phyloP scores from a whole-genome alignment of 2,113 vertebrate species.

The Excalfactoria chinensis region DNA sequence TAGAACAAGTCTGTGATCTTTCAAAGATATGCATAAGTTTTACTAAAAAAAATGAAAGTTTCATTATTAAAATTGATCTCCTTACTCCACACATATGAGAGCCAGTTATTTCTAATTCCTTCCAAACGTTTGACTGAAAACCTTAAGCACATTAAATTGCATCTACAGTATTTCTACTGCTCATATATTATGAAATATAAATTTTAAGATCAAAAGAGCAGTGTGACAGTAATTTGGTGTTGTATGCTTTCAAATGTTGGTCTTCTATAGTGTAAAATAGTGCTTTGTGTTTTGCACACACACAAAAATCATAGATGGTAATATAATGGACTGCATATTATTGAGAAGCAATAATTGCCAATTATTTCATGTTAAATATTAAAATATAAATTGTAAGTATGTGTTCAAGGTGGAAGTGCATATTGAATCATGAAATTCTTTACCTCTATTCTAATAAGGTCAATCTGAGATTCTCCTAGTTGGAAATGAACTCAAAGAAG shows the following conservation, averaged over 20 bases:
- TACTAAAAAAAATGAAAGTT: neutral
- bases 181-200: conserved; percentile 36
- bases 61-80: neutral
- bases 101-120: conserved; percentile 55
- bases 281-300: conserved; percentile 32
- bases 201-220: conserved; percentile 59
- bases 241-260: conserved; percentile 15
- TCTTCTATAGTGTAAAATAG: neutral
- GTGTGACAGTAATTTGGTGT: conserved; percentile 55
- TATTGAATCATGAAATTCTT: neutral
- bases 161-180: conserved; percentile 51
- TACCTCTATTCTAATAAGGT: neutral
- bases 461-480: neutral
- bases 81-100: neutral
- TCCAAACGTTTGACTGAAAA: conserved; percentile 66
- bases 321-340: neutral
- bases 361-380: neutral
- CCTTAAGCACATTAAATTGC: conserved; percentile 44
- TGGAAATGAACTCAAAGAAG: neutral
- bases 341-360: neutral
- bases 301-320: neutral
- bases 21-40: neutral
- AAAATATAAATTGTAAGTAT: neutral
- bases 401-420: neutral
- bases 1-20: neutral